Percentiles rank a stretch among this genome's conserved stretches.
Conservation (phyloP, 2,797 vertebrate genomes). For the Cossypha dichroa region DNA sequence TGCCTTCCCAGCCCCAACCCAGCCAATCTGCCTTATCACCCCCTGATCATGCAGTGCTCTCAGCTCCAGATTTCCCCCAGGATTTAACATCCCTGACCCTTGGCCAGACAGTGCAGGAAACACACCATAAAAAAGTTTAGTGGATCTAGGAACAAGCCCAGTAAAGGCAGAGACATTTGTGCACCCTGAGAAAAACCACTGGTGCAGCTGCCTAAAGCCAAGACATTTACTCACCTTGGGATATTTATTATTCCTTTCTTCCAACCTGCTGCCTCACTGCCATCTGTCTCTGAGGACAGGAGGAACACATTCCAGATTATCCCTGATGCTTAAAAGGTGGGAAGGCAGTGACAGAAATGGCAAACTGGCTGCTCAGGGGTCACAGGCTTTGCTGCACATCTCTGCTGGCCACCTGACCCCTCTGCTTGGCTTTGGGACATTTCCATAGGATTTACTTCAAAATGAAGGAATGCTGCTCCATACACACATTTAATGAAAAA, state of each 20-base stretch:
- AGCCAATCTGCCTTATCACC: neutral
- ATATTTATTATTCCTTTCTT: conserved; percentile 59
- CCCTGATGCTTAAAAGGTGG: neutral
- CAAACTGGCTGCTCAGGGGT: neutral
- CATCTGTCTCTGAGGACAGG: conserved; percentile 14
- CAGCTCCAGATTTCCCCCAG: conserved; percentile 9
- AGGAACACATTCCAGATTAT: conserved; percentile 26
- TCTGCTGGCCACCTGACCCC: neutral
- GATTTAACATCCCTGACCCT: conserved; percentile 40
- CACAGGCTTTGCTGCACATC: neutral
- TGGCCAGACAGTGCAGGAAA: conserved; percentile 49
- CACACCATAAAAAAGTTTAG: conserved; percentile 7
- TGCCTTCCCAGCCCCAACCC: neutral
- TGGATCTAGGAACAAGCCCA: neutral
- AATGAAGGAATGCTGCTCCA: neutral
- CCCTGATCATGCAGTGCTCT: neutral
- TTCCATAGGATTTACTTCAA: neutral
- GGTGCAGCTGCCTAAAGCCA: neutral
- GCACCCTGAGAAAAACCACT: conserved; percentile 42
- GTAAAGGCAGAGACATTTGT: conserved; percentile 18
- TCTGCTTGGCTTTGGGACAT: neutral
- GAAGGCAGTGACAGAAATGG: neutral
- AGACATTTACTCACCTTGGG: conserved; percentile 45
- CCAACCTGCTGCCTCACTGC: neutral
- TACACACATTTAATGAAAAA: neutral